Base-by-base conservation (phyloP, 1,140 invertebrate genomes). In the Lepidotrigona ventralis region DNA sequence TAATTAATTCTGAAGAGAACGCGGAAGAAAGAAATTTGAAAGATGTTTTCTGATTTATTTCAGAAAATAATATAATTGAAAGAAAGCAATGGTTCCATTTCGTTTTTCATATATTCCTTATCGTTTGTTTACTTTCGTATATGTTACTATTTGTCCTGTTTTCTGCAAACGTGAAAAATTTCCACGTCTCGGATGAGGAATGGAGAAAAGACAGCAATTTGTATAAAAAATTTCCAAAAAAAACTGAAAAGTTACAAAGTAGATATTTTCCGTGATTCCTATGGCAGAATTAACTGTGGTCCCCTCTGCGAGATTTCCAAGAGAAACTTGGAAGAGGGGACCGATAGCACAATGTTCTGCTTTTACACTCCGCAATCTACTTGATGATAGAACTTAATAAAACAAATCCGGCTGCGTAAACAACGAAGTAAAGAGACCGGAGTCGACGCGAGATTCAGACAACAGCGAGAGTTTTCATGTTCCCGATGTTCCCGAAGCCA, bases 331-430 rank as follows among this genome's bases (percentile, higher is more conserved):
- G 6, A 87, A 89, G 85, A 87, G 90, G 87, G 86, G 81, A 88
- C 89, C 85, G 88, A 88, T 90, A 90, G 89, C 89, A 84, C 88
- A 87, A 86, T 91, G 86, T 92, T 91, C 91, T 88, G 88, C 89
- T 88, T 91, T 91, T 90, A 92, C 91, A 84, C 89, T 91, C 89
- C 79, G 91, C 91, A 92, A 92, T 92, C 91, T 90, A 89, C 89
- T 91, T 90, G 91, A 92, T 92, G 91, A 91, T 92, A 87, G 92
- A 93, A 92, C 92, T 94, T 93, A 93, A 93, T 93, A 93, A 93
- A 94, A 94, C 92, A 94, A 94, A 93, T 93, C 91, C 88, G 86
- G 87, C 86, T 91, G 85, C 92, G 91, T 92, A 93, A 94, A 93
- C 92, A 94, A 86, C 88, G 79, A 80, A 82, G 81, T 19, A 29